Evolutionary conservation across 2,797 vertebrate species (phyloP), one percentile per base, ranked within the genome.

Genomic region (Alfaro cultratus): DNA sequence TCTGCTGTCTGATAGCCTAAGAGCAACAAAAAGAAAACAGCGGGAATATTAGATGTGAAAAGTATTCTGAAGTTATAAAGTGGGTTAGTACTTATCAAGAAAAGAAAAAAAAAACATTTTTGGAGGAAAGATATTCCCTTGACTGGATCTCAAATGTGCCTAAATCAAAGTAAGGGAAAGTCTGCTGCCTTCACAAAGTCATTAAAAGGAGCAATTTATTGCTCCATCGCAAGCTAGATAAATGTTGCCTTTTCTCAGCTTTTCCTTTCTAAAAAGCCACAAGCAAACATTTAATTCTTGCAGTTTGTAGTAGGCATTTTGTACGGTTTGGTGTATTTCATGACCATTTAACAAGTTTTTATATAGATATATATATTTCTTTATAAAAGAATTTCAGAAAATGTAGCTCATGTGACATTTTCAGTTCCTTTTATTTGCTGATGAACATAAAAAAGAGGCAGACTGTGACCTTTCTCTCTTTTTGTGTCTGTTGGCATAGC

Each of bases 401-500:
- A 29, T 29, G 43, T 29, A 15, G 12, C 41, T 15, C 79, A 75
- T 31, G 45, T 64, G n/a, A 51, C 77, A 62, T 45, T 60, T 41
- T 29, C 4, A 43, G 51, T 53, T 10, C 76, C 57, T 34, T 77
- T 60, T 16, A 68, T 77, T 62, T 62, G 47, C 26, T n/a, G 29
- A 55, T 43, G 68, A 41, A 67, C 18, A 45, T 73, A 89, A 51
- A 36, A 76, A 76, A 55, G 81, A 89, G 85, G 90, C 83, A 80
- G 80, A 91, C n/a, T 1, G 53, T 51, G 90, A 88, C 86, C 91
- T 92, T 81, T 92, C 83, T 85, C 86, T 71, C 47, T 76, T 85
- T 78, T 79, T 86, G 83, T 85, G 85, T 85, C 86, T 86, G 80
- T 74, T 74, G 85, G 83, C 86, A 80, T 70, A 78, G 34, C 81